A percentile compares a stretch with the other conserved stretches of the same genome.
These are phyloP conservation scores for Paratilapia polleni DNA, from an alignment of 2,113 vertebrate species.

Conservation along the genomic window DNA sequence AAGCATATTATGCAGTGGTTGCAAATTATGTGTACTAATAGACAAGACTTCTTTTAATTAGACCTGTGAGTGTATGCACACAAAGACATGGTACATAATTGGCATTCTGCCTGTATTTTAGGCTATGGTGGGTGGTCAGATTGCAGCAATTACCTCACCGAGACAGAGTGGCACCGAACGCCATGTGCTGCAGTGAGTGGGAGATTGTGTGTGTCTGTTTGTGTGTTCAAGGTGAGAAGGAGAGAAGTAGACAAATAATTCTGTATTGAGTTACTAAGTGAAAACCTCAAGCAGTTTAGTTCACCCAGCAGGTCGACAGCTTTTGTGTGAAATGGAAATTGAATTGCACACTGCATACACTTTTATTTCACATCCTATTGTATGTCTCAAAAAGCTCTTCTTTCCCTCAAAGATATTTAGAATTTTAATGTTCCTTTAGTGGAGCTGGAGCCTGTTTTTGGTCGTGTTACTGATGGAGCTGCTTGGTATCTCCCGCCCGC, in stretches of 20 bases:
- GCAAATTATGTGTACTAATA: slow-evolving; percentile 29
- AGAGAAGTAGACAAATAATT: slow-evolving; percentile 21
- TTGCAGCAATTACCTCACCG: slow-evolving; percentile 19
- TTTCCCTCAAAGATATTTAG: neutral
- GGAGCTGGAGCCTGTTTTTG: slow-evolving; percentile 22
- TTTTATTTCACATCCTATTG: neutral
- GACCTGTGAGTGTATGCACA: neutral
- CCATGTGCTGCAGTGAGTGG: neutral
- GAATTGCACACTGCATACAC: neutral
- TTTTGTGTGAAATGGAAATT: slow-evolving; percentile 38
- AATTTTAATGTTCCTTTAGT: slow-evolving; percentile 9
- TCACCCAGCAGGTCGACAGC: slow-evolving; percentile 11
- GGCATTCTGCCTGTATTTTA: slow-evolving; percentile 20
- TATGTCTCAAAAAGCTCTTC: neutral
- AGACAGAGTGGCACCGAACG: slow-evolving; percentile 18
- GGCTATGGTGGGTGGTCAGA: slow-evolving; percentile 32
- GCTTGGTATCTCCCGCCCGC: neutral
- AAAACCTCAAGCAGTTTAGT: slow-evolving; percentile 28
- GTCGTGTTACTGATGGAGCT: slow-evolving; percentile 19
- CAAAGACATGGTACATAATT: neutral
- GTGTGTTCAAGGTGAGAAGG: slow-evolving; percentile 35
- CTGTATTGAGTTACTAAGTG: slow-evolving; percentile 26
- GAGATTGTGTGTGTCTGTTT: neutral
- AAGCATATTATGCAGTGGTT: slow-evolving; percentile 9
- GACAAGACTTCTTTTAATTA: slow-evolving; percentile 27